Evolutionary conservation across 2,797 vertebrate species (phyloP).

Genomic region (Cirrhinus mrigala): DNA sequence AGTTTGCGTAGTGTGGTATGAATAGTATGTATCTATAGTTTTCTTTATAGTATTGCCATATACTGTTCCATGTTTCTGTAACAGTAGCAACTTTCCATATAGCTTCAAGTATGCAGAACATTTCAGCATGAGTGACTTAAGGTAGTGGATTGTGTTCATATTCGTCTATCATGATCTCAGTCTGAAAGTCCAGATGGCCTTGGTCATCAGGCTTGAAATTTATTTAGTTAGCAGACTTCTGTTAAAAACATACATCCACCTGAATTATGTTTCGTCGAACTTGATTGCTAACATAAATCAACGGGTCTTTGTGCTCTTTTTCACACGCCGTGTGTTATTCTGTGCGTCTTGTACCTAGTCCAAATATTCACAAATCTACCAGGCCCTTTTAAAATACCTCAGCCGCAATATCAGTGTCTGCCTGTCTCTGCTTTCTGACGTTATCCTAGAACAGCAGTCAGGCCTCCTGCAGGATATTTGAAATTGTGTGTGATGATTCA

Average conservation of each 20-base stretch:
- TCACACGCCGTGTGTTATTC: slow-evolving; percentile 55
- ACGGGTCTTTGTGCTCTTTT: slow-evolving; percentile 71
- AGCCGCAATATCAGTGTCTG: slow-evolving; percentile 49
- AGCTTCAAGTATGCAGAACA: neutral
- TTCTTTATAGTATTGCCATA: neutral
- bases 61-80: neutral
- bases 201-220: slow-evolving; percentile 33
- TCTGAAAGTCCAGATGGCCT: slow-evolving; percentile 62
- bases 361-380: slow-evolving; percentile 68
- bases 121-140: neutral
- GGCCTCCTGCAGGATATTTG: slow-evolving; percentile 73
- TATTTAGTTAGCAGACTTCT: slow-evolving; percentile 57
- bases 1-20: neutral
- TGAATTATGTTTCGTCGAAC: slow-evolving; percentile 62
- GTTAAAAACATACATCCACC: slow-evolving; percentile 60
- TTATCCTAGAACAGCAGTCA: slow-evolving; percentile 81
- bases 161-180: slow-evolving; percentile 60
- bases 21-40: neutral
- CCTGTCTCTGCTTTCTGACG: slow-evolving; percentile 67
- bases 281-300: slow-evolving; percentile 69
- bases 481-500: slow-evolving; percentile 76
- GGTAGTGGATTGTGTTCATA: slow-evolving; percentile 3
- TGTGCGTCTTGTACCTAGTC: slow-evolving; percentile 62
- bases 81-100: neutral
- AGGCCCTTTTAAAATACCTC: slow-evolving; percentile 67